Base-by-base conservation (phyloP, 2,113 vertebrate species). In the Cyanoliseus patagonus region DNA sequence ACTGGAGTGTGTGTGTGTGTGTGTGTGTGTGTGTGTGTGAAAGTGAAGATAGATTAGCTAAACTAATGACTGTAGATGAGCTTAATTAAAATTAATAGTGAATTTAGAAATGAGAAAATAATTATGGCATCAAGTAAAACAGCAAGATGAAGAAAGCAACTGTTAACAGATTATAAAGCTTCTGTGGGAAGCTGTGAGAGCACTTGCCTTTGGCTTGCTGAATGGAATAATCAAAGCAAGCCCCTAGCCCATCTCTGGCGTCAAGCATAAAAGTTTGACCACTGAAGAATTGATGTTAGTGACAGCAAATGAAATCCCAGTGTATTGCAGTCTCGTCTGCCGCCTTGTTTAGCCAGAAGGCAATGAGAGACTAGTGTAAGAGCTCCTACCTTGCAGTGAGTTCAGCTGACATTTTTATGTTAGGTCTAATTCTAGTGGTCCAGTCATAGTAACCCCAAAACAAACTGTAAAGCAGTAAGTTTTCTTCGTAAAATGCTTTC, bases 61-160 rank as follows among this genome's bases (percentile, higher is more conserved):
- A 91, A 67, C 74, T 97, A 96, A 94, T 91, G 88, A 96, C 80
- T 80, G 61, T 91, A 89, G 62, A 84, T 95, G 80, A 95, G 52
- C 88, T 81, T 95, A 97, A 96, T 96, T 96, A 94, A 96, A 95
- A 96, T 96, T 97, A 95, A 95, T 95, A 93, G 55, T 83, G 77
- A 96, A 82, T 95, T 95, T 89, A 47, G 88, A 88, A 96, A 94
- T 63, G 70, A 83, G 82, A 75, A 96, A 97, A 94, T 93, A 95
- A 94, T 96, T 92, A 89, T n/a, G 61, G 53, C 72, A 81, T 41
- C 1, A 17, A 90, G 51, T 73, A 64, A 95, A 96, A 86, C 51
- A 83, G 52, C 33, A 69, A 91, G 72, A 90, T 66, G 92, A 86
- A 88, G 66, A 93, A 95, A 92, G 69, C 30, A 57, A 94, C 55